phyloP scores from a whole-genome alignment of 2,797 vertebrate species.

The Myotis pilosus region DNA sequence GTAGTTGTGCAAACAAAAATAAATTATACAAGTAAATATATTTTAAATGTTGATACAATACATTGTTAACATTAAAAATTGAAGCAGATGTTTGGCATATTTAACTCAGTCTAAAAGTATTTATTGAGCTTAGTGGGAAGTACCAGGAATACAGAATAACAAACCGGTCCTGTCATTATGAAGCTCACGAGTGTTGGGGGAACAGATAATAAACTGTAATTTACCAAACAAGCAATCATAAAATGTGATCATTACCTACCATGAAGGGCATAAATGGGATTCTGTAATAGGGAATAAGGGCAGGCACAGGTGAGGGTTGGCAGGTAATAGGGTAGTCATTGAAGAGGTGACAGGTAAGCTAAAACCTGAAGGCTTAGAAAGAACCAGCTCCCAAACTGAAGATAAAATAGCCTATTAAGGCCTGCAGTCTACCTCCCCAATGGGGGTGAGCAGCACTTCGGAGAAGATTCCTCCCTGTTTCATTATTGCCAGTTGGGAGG shows the following conservation, averaged over 20 bases:
- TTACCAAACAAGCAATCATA: neutral
- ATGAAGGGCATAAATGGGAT: neutral
- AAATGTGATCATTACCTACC: neutral
- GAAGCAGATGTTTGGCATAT: neutral
- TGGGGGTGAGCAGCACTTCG: no score
- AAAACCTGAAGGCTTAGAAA: neutral
- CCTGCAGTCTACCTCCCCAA: neutral
- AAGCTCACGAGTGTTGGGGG: neutral
- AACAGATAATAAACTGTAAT: neutral
- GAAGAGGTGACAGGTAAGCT: neutral
- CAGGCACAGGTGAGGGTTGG: neutral
- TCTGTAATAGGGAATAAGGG: neutral
- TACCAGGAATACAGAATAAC: neutral
- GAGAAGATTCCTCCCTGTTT: neutral
- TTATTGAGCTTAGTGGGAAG: neutral
- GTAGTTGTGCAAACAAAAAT: neutral
- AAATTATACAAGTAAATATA: neutral
- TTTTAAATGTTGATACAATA: neutral
- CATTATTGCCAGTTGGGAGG: neutral
- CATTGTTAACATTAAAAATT: neutral
- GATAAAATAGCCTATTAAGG: neutral
- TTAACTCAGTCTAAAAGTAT: neutral
- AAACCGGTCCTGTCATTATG: neutral
- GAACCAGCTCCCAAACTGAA: neutral
- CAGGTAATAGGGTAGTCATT: neutral